Conservation (phyloP, 1,140 invertebrate species). For the Drosophila saltans region DNA sequence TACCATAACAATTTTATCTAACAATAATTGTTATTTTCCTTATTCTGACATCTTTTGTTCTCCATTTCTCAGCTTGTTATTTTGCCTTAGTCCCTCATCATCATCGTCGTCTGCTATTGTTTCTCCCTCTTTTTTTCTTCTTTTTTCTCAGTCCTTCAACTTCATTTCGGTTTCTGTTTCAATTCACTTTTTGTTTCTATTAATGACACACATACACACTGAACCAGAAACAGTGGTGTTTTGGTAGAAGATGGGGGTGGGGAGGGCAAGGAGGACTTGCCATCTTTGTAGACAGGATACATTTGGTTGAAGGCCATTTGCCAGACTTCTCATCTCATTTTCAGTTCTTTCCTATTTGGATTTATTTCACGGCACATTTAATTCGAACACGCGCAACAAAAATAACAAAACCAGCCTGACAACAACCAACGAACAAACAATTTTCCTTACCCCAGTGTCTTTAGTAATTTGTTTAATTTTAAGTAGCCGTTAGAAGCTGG, state of each 20-base stretch:
- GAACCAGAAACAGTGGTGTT: background rate
- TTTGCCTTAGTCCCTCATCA: slow-evolving; percentile 9
- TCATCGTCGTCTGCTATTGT: background rate
- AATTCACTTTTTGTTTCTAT: slow-evolving; percentile 62
- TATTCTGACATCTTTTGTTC: slow-evolving; percentile 56
- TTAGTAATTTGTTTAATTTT: slow-evolving; percentile 78
- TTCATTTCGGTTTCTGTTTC: slow-evolving; percentile 49
- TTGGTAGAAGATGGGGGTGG: background rate
- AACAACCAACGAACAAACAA: slow-evolving; percentile 69
- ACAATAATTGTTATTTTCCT: slow-evolving; percentile 55
- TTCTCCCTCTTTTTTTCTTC: slow-evolving; percentile 7
- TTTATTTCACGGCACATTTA: slow-evolving; percentile 80
- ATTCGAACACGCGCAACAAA: slow-evolving; percentile 68
- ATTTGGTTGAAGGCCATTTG: slow-evolving; percentile 44
- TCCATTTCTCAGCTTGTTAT: slow-evolving; percentile 19
- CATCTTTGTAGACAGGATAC: slow-evolving; percentile 41
- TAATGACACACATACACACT: slow-evolving; percentile 49
- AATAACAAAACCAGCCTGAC: slow-evolving; percentile 44
- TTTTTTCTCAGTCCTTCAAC: background rate
- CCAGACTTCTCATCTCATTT: slow-evolving; percentile 23
- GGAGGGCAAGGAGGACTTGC: slow-evolving; percentile 18
- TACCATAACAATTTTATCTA: slow-evolving; percentile 17
- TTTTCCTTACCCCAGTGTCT: slow-evolving; percentile 5
- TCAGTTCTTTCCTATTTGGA: slow-evolving; percentile 49
- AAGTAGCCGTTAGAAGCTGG: slow-evolving; percentile 56